phyloP scores from a whole-genome alignment of 2,888 invertebrate genomes.

The Spilarctia lutea region DNA sequence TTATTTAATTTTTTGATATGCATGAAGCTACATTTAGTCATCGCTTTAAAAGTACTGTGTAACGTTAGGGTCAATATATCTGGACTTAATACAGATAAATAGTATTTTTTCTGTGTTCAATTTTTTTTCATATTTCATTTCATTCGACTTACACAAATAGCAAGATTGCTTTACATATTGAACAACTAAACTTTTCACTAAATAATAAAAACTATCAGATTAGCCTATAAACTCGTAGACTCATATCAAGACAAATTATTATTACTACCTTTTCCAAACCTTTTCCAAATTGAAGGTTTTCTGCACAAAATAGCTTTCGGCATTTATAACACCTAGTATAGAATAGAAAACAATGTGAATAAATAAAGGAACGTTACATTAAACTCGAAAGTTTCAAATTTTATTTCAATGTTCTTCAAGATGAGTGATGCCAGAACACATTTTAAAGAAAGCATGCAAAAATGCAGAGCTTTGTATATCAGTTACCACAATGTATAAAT shows the following conservation, averaged over 20 bases:
- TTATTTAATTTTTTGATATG: background rate
- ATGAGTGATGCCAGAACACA: background rate
- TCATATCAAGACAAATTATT: too few species aligned
- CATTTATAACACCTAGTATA: too few species aligned
- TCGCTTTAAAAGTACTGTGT: background rate
- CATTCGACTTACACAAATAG: too few species aligned
- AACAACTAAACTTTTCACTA: too few species aligned
- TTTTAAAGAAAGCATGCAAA: background rate
- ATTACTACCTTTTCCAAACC: too few species aligned
- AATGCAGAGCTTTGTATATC: background rate
- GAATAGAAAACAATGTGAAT: too few species aligned
- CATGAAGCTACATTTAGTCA: constrained; percentile 5
- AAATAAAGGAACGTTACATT: background rate
- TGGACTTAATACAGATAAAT: background rate
- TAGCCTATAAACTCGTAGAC: too few species aligned
- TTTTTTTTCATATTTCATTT: background rate
- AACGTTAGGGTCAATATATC: background rate
- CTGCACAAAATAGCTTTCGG: too few species aligned
- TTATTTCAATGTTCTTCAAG: background rate
- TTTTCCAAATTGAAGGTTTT: too few species aligned
- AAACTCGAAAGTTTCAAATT: background rate
- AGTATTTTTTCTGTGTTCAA: background rate
- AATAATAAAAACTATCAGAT: too few species aligned
- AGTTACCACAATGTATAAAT: background rate
- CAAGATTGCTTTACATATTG: too few species aligned